Percentiles rank a stretch among this genome's conserved stretches.
Evolutionary conservation across 2,888 invertebrate genomes (phyloP).

Genomic region (Cantharis flavilabris): DNA sequence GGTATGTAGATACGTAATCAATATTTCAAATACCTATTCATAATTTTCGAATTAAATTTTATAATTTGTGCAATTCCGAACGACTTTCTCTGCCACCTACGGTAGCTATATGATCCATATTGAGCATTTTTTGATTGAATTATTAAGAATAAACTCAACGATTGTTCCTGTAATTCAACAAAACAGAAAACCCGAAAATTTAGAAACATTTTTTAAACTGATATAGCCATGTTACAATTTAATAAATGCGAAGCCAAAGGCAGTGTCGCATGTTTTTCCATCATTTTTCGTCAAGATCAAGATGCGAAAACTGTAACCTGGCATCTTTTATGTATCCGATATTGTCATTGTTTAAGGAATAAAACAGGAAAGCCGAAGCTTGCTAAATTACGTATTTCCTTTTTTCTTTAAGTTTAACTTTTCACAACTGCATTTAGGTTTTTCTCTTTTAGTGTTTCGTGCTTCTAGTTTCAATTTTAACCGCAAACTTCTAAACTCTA

Average conservation of each 20-base stretch:
- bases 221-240: too few species aligned
- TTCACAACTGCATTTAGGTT: background rate
- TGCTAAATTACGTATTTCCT: background rate
- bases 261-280: background rate
- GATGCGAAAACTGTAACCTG: background rate
- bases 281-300: background rate
- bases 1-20: background rate
- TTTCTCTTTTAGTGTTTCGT: background rate
- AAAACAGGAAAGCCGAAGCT: background rate
- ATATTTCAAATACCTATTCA: background rate
- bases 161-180: too few species aligned
- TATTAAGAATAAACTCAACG: too few species aligned
- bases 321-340: too few species aligned
- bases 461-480: background rate
- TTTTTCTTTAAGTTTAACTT: background rate
- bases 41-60: background rate
- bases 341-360: background rate
- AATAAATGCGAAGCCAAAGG: background rate
- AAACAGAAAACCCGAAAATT: too few species aligned
- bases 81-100: background rate
- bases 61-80: background rate
- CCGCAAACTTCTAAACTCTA: background rate
- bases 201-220: too few species aligned
- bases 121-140: background rate
- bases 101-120: background rate